phyloP scores from a whole-genome alignment of 2,113 vertebrate species.

The Scophthalmus maximus region DNA sequence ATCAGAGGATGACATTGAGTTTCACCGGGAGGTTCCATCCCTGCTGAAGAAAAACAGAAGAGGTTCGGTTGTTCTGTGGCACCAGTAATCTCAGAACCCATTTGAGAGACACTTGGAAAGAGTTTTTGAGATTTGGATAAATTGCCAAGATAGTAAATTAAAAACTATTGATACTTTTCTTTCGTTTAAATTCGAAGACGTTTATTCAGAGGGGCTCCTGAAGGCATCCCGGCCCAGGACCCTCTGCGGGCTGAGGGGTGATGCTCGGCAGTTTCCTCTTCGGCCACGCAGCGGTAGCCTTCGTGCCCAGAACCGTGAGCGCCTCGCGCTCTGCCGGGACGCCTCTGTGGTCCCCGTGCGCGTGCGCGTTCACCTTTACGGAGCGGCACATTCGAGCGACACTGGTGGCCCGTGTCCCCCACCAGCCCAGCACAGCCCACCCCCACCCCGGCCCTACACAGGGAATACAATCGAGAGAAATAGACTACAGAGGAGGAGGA shows the following conservation, averaged over 20 bases:
- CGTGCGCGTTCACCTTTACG: slow-evolving; percentile 21
- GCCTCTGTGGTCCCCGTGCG: slow-evolving; percentile 15
- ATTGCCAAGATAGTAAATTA: background rate
- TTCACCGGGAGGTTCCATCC: background rate
- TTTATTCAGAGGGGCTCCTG: too few species aligned
- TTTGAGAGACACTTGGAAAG: background rate
- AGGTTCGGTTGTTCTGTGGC: background rate
- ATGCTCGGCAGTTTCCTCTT: background rate
- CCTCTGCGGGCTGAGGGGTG: too few species aligned
- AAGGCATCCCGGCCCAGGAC: too few species aligned
- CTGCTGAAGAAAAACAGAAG: slow-evolving; percentile 19
- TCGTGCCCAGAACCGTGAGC: slow-evolving; percentile 60
- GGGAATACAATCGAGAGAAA: slow-evolving; percentile 11
- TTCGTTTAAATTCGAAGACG: too few species aligned
- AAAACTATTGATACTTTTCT: background rate
- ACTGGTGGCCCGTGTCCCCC: too few species aligned
- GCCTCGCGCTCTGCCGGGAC: slow-evolving; percentile 5
- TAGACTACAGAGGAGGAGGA: background rate
- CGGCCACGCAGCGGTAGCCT: slow-evolving; percentile 81
- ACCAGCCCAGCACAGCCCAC: too few species aligned
- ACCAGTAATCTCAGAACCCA: background rate
- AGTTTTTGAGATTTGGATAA: background rate
- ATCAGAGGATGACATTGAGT: background rate
- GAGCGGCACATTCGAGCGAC: background rate
- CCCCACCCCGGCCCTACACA: background rate